phyloP scores from a whole-genome alignment of 2,113 vertebrate species.

The Entomyzon cyanotis region DNA sequence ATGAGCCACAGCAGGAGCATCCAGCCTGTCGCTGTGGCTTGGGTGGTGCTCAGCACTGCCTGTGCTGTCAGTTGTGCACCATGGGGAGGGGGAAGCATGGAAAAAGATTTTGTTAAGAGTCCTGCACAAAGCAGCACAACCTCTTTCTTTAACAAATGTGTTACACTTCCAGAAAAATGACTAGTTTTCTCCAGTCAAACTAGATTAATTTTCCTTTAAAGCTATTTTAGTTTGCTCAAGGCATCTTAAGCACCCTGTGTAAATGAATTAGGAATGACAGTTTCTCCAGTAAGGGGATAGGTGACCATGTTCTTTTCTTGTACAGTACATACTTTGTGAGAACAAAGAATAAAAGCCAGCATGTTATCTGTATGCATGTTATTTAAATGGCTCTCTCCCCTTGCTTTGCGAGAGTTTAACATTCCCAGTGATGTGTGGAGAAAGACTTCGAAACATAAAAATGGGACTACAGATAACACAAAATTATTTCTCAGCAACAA shows the following conservation, averaged over 20 bases:
- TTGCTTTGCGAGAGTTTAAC: constrained; percentile 44
- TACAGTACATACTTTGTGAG: constrained; percentile 24
- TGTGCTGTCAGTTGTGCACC: not conserved
- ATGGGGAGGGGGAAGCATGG: not conserved
- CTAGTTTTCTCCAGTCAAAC: constrained; percentile 35
- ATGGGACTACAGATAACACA: constrained; percentile 55
- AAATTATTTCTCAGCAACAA: constrained; percentile 65
- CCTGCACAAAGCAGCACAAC: not conserved
- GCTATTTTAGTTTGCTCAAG: constrained; percentile 48
- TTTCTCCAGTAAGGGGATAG: constrained; percentile 52
- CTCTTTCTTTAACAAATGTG: constrained; percentile 33
- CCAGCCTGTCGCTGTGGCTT: not conserved
- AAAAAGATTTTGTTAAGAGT: not conserved
- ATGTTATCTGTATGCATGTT: constrained; percentile 54
- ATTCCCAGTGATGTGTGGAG: constrained; percentile 41
- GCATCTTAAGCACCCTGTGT: constrained; percentile 44
- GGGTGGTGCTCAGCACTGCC: not conserved
- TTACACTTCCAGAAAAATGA: constrained; percentile 11
- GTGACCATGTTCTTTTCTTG: constrained; percentile 59
- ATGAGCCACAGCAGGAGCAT: not conserved
- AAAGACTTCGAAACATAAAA: constrained; percentile 56
- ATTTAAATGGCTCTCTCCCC: constrained; percentile 40
- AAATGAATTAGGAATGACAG: constrained; percentile 65
- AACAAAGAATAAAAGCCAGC: constrained; percentile 62
- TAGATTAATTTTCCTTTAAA: constrained; percentile 61